Evolutionary conservation across 1,140 invertebrate genomes (phyloP).

Genomic region (Ganaspis sp.): DNA sequence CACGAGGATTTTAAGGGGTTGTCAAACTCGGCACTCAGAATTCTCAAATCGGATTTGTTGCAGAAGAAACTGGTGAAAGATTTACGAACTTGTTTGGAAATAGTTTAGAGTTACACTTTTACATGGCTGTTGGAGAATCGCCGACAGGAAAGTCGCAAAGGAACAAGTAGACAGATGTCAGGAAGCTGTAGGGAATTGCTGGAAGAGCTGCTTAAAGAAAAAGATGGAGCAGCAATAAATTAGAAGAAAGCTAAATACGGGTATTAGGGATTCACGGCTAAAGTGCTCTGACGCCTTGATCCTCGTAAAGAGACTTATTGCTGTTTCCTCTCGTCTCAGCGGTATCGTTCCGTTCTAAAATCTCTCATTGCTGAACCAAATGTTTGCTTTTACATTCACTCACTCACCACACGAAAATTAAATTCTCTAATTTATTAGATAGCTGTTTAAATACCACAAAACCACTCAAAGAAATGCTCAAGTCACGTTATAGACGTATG

Average conservation of each 20-base stretch:
- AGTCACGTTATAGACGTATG: too few species aligned
- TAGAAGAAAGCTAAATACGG: not conserved
- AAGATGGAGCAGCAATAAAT: conserved; percentile 4
- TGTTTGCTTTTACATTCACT: not conserved
- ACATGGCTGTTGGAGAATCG: not conserved
- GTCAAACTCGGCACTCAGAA: too few species aligned
- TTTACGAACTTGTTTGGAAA: not conserved
- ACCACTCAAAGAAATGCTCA: too few species aligned
- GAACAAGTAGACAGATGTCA: not conserved
- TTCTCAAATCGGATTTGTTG: too few species aligned
- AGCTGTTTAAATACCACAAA: not conserved
- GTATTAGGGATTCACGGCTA: not conserved
- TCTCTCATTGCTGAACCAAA: not conserved
- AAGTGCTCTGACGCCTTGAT: not conserved
- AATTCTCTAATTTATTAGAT: not conserved
- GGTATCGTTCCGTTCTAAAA: not conserved
- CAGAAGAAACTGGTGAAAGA: not conserved
- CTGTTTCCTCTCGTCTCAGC: not conserved
- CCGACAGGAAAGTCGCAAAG: not conserved
- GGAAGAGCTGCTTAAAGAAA: not conserved
- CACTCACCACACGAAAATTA: not conserved
- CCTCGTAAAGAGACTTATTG: conserved; percentile 20
- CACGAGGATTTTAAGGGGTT: too few species aligned
- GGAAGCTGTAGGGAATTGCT: not conserved
- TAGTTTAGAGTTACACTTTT: not conserved